Conservation (phyloP, 2,797 vertebrate genomes). For the Adrianichthys oophorus region DNA sequence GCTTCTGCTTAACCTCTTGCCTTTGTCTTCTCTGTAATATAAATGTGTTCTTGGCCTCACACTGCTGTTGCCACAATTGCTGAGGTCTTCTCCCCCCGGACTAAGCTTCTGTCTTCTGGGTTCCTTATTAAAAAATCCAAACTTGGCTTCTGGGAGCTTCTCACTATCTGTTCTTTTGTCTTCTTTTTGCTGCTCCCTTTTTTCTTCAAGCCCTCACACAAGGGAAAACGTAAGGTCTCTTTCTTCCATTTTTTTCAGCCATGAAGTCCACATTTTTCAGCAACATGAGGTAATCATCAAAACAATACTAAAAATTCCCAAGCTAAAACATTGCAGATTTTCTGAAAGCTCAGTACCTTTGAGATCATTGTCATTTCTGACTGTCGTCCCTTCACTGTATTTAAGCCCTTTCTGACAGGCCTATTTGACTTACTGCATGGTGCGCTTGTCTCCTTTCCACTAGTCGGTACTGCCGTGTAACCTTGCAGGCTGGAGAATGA, state of each 20-base stretch:
- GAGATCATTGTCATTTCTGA: conserved; percentile 43
- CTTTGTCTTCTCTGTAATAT: conserved; percentile 28
- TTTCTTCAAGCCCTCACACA: conserved; percentile 5
- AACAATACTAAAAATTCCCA: conserved; percentile 38
- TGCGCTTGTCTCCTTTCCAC: conserved; percentile 4
- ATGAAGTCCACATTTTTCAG: conserved; percentile 40
- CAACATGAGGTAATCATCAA: conserved; percentile 57
- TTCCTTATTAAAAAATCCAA: conserved; percentile 56
- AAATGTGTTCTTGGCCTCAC: conserved; percentile 19
- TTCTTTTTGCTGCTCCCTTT: conserved; percentile 10
- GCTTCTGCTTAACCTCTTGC: conserved; percentile 17
- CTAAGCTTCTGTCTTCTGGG: conserved; percentile 44
- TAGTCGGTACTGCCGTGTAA: background rate
- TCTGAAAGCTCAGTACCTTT: conserved; percentile 30
- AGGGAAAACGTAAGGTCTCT: conserved; percentile 25
- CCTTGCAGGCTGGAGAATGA: background rate
- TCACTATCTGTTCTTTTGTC: conserved; percentile 26
- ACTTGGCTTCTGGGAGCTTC: conserved; percentile 43
- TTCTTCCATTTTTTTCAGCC: conserved; percentile 37
- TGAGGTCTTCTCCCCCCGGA: conserved; percentile 37
- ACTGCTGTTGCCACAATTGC: conserved; percentile 36
- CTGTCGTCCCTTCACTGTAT: conserved; percentile 39
- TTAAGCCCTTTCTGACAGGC: conserved; percentile 32
- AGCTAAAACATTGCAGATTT: conserved; percentile 38
- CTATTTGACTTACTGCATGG: conserved; percentile 28